Base-by-base conservation (phyloP, 2,888 invertebrate genomes). In the Latrodectus hesperus region DNA sequence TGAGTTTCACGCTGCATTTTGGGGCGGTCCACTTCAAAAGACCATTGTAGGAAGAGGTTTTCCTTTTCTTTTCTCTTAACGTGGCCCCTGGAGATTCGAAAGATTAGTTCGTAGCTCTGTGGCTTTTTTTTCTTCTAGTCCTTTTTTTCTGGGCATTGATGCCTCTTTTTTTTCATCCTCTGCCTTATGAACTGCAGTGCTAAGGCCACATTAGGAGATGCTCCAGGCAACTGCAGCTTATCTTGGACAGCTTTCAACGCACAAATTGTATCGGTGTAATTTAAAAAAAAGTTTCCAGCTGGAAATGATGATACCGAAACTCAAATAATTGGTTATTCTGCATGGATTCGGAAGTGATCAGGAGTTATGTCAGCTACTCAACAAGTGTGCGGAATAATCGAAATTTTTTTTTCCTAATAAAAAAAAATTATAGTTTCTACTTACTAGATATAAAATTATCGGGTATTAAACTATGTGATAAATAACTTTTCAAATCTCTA, bases 1-100 rank as follows among this genome's bases (percentile, higher is more conserved):
- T 78, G 72, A 78, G 78, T 84, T 82, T 74, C 81, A 67, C 81
- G 79, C 79, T n/a, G 22, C 38, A 80, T 80, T 80, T 78, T 52
- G 64, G 78, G 51, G 84, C 78, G 78, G 84, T 53, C 0, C 11
- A n/a, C 73, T 60, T 84, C 84, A 84, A 84, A 84, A 78, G 67
- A 22, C 53, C 52, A 70, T 83, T 68, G 60, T 53, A 22, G 51
- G 60, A 53, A 70, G 16, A 3, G n/a, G 38, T 78, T 55, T 22
- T 75, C 6, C 8, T 75, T 71, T 68, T 76, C 49, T 71, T 52
- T 53, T 70, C 53, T 68, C 22, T 78, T 64, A n/a, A 77, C 60
- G 22, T 76, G 49, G 68, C 68, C 84, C 77, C 67, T 22, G 67
- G 73, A 73, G 84, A 84, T 84, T n/a, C n/a, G 49, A 17, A 38